Conservation (phyloP, 2,797 vertebrate species). For the Cryptoprocta ferox region DNA sequence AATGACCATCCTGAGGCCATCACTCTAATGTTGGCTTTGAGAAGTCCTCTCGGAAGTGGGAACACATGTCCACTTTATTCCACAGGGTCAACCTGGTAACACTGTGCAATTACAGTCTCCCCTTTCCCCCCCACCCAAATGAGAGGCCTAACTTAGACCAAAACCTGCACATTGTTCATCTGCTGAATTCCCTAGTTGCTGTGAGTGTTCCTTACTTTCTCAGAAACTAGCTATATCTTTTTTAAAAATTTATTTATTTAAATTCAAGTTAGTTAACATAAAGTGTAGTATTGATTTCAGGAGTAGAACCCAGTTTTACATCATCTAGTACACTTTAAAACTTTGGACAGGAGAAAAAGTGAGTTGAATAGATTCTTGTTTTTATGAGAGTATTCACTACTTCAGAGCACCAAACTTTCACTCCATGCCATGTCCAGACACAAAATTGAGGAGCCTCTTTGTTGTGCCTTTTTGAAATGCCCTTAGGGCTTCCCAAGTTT, state of each 20-base stretch:
- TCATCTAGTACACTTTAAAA: background rate
- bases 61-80: background rate
- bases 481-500: background rate
- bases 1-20: background rate
- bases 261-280: too few species aligned
- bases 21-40: background rate
- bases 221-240: background rate
- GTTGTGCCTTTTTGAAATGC: conserved; percentile 10
- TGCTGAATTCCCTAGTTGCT: background rate
- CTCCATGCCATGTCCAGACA: background rate
- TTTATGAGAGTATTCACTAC: background rate
- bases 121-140: background rate
- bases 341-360: background rate
- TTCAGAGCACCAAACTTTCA: background rate
- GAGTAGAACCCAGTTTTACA: background rate
- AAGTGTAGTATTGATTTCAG: too few species aligned
- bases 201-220: background rate
- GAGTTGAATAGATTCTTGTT: conserved; percentile 11
- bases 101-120: background rate
- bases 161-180: background rate
- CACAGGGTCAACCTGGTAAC: background rate
- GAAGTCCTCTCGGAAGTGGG: background rate
- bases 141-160: background rate
- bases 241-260: too few species aligned
- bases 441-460: background rate